Evolutionary conservation across 2,113 vertebrate species (phyloP), one percentile per base, ranked within the genome.

Genomic region (Willisornis vidua): DNA sequence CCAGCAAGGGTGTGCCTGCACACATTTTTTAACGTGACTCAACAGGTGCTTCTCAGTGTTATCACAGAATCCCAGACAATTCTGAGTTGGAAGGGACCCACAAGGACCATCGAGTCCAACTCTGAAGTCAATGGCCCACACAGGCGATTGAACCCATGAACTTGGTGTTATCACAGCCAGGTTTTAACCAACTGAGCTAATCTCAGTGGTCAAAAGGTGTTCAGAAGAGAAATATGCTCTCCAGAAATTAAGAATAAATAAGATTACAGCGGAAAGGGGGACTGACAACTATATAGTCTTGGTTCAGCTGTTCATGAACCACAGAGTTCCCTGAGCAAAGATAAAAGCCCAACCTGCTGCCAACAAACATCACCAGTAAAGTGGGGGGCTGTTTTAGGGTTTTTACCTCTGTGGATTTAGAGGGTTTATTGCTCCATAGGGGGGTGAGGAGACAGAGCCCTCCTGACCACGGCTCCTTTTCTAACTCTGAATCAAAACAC

Each of bases 1-100:
- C 58, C 0, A 0, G 24, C 0, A 2, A 63, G 14, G 15, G 7
- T 35, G 45, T 26, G n/a, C 61, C 55, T 54, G 28, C 39, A 59
- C 4, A 9, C 9, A 4, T 7, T 26, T 77, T 73, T 33, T 26
- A 22, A 52, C 77, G 18, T 68, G 73, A 54, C 26, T 82, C 54
- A 48, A 35, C 54, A 85, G 37, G 54, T 74, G 41, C 41, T 82
- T 68, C 26, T 77, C 29, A 28, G 31, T 65, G 80, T 45, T 82
- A 59, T 19, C 41, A 43, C 41, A 14, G 41, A 43, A 5, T 43
- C 41, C 5, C 41, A 43, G 14, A 43, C 41, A 13, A 10, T 43
- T 43, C 41, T 43, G 41, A 43, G 41, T 43, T 43, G 41, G 41
- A 43, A 43, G 41, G 41, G 41, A 43, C 41, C 41, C 41, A 12